A percentile compares a stretch with the other conserved stretches of the same genome.
Conservation (phyloP, 2,797 vertebrate genomes). For the Sebastolobus alascanus region DNA sequence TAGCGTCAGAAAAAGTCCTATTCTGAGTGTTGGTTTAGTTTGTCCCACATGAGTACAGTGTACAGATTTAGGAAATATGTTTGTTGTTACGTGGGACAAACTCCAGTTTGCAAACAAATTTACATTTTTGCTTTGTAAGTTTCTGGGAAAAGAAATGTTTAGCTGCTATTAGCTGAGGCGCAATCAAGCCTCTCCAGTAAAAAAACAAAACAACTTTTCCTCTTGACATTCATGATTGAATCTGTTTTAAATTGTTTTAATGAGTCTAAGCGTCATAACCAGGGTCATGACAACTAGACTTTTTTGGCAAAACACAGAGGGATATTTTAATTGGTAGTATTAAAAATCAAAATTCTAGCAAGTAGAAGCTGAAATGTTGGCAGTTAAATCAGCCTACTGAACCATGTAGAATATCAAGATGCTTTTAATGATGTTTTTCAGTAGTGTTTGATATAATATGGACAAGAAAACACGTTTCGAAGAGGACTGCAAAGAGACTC, state of each 20-base stretch:
- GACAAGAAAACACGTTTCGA: not conserved
- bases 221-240: slow-evolving; percentile 16
- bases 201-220: not conserved
- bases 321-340: not conserved
- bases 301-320: not conserved
- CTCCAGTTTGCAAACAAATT: not conserved
- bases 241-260: slow-evolving; percentile 5
- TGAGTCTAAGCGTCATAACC: not conserved
- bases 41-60: not conserved
- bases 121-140: not conserved
- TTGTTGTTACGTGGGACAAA: slow-evolving; percentile 2
- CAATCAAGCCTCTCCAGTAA: slow-evolving; percentile 4
- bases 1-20: not conserved
- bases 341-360: not conserved
- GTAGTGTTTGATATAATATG: slow-evolving; percentile 3
- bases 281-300: no score
- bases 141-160: not conserved
- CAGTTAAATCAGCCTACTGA: not conserved
- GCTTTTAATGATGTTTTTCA: slow-evolving; percentile 11
- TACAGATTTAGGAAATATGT: slow-evolving; percentile 29
- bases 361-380: not conserved
- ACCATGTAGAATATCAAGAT: slow-evolving; percentile 3
- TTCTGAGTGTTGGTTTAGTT: slow-evolving; percentile 23
- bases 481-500: slow-evolving; percentile 26
- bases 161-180: slow-evolving; percentile 24